Conservation (phyloP, 1,140 invertebrate genomes). For the Bilobella aurantiaca region DNA sequence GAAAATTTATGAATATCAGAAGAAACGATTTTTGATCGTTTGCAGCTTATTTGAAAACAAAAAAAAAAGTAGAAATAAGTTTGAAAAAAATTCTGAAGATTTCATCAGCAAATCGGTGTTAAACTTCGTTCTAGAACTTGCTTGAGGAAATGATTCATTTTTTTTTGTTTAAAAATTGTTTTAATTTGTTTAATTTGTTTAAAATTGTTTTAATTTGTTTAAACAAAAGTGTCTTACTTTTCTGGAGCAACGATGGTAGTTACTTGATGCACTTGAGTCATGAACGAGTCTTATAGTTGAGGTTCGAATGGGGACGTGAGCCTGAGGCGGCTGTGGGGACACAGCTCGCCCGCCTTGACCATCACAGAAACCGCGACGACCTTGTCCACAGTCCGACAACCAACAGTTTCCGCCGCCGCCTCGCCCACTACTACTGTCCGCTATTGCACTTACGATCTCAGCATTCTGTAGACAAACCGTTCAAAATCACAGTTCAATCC, state of each 20-base stretch:
- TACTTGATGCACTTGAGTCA: constrained; percentile 28
- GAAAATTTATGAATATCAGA: too few relatives aligned
- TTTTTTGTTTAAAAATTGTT: too few relatives aligned
- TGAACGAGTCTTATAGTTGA: constrained; percentile 36
- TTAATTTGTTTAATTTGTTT: too few relatives aligned
- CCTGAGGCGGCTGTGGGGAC: constrained; percentile 35
- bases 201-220: too few relatives aligned
- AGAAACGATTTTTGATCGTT: too few relatives aligned
- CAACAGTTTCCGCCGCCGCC: constrained; percentile 34
- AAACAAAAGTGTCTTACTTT: constrained; percentile 32
- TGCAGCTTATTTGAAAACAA: too few relatives aligned
- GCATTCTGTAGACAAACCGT: constrained; percentile 27
- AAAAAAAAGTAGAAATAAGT: too few relatives aligned
- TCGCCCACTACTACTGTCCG: constrained; percentile 36
- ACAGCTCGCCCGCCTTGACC: constrained; percentile 29
- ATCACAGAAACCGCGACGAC: constrained; percentile 31
- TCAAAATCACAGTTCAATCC: not conserved
- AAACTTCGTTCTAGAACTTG: too few relatives aligned
- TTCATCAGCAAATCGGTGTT: too few relatives aligned
- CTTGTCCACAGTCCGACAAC: constrained; percentile 35
- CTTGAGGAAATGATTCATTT: too few relatives aligned
- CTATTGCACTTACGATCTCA: constrained; percentile 40
- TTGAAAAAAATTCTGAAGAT: too few relatives aligned
- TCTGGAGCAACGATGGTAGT: constrained; percentile 34
- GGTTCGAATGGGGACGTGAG: constrained; percentile 37